phyloP scores from a whole-genome alignment of 2,888 invertebrate species.

The Diaperis boleti region DNA sequence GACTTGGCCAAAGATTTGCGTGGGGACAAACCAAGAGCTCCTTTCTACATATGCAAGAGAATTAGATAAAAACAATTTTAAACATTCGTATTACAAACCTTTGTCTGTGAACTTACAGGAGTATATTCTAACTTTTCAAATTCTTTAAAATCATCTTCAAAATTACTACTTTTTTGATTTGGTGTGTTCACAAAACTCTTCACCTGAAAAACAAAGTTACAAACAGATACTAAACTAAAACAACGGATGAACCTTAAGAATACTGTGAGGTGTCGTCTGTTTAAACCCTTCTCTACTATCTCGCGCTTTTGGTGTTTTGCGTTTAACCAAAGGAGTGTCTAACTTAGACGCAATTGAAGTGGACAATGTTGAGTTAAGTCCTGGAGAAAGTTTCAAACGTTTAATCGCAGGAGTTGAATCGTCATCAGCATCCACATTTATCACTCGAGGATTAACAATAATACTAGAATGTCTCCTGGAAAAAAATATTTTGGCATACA shows the following conservation, averaged over 20 bases:
- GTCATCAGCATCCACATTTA: conserved; percentile 39
- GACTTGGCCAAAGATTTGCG: conserved; percentile 52
- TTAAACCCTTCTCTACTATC: conserved; percentile 47
- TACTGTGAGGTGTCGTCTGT: conserved; percentile 74
- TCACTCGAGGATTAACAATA: conserved; percentile 50
- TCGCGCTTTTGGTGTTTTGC: conserved; percentile 57
- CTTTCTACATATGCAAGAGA: conserved; percentile 18
- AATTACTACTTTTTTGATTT: conserved; percentile 2
- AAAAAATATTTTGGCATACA: no score
- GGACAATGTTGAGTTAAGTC: conserved; percentile 23
- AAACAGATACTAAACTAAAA: not conserved
- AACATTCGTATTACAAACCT: conserved; percentile 22
- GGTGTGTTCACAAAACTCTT: conserved; percentile 7
- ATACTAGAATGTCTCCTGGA: conserved; percentile 32
- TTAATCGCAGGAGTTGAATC: conserved; percentile 46
- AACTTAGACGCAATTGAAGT: conserved; percentile 59
- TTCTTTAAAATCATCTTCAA: conserved; percentile 23
- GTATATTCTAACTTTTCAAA: conserved; percentile 32
- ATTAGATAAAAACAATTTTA: conserved; percentile 6
- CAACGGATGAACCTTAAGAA: conserved; percentile 69
- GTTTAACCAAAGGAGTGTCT: conserved; percentile 71
- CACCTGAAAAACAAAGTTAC: conserved; percentile 2
- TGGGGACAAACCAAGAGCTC: conserved; percentile 48
- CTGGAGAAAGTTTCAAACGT: conserved; percentile 54
- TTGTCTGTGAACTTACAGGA: conserved; percentile 19